A percentile compares a stretch with the other conserved stretches of the same genome.
Conservation (phyloP, 64 coral and sea anemone species). For the Catalaphyllia jardinei region DNA sequence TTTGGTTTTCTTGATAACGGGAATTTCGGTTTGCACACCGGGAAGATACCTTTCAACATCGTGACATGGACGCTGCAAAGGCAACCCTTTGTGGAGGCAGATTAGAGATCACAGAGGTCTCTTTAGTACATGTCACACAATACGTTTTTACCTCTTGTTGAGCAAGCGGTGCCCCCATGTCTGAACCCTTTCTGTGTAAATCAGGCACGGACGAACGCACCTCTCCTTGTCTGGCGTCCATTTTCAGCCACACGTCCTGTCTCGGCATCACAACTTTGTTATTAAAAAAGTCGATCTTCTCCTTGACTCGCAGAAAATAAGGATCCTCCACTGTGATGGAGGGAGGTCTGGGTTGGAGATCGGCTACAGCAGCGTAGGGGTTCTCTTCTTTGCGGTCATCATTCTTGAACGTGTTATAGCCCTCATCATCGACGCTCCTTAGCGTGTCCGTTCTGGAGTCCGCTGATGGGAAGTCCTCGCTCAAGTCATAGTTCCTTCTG, state of each 20-base stretch:
- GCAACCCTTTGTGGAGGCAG: too few relatives aligned
- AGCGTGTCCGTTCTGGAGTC: slow-evolving; percentile 66
- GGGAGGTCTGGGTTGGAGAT: neutral
- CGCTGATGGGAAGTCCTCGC: slow-evolving; percentile 47
- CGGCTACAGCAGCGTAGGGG: slow-evolving; percentile 10
- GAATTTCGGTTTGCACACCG: too few relatives aligned
- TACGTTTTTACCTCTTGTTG: slow-evolving; percentile 73
- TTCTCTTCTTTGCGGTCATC: slow-evolving; percentile 22
- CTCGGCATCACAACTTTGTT: slow-evolving; percentile 40
- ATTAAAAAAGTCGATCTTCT: slow-evolving; percentile 82
- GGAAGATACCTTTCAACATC: too few relatives aligned
- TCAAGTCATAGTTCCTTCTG: slow-evolving; percentile 35
- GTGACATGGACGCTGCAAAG: too few relatives aligned
- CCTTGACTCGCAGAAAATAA: slow-evolving; percentile 60
- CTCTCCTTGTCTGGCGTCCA: slow-evolving; percentile 28
- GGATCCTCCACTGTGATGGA: slow-evolving; percentile 52
- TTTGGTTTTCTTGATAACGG: too few relatives aligned
- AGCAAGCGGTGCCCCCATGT: slow-evolving; percentile 69
- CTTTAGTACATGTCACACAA: too few relatives aligned
- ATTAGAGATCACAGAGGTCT: too few relatives aligned
- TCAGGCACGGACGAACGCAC: slow-evolving; percentile 68
- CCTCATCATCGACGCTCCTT: slow-evolving; percentile 69
- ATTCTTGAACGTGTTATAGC: slow-evolving; percentile 84
- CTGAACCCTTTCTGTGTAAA: slow-evolving; percentile 39
- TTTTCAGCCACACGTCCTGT: slow-evolving; percentile 80